Base-by-base conservation (phyloP, 2,888 invertebrate species). In the Drosophila barbarae region DNA sequence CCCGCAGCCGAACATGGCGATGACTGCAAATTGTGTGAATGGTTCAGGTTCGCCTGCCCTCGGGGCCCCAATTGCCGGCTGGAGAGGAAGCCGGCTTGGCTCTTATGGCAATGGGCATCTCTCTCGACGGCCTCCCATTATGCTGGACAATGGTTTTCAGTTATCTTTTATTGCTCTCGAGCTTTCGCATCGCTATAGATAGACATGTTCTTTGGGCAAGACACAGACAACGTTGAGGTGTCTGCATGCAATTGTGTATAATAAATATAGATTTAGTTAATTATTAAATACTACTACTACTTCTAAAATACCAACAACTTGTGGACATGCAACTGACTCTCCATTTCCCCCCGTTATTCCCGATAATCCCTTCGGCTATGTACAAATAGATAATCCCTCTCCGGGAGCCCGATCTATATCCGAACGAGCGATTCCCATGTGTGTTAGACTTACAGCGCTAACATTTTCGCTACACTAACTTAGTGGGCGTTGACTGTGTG, bases 161-260 rank as follows among this genome's bases (percentile, higher is more conserved):
- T 76, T 55, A 64, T 69, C 81, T 78, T 75, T 73, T 76, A 85
- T 81, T 67, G 68, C 56, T 67, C 38, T 68, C 41, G 52, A 47
- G 64, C 68, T 65, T 65, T 65, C 76, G 76, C 84, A 65, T 73
- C 81, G 71, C 71, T 68, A 71, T 76, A 84, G 74, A 79, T 76
- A 75, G 72, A 78, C 80, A 66, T 86, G 87, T 86, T 87, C 87
- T 87, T 87, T 87, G 87, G 87, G 87, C 88, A 87, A 87, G 88
- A 87, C 77, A 84, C 86, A 81, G 80, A 55, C 63, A 67, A 26
- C 85, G 74, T 76, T 41, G 60, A 56, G 54, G 69, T 79, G 83
- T 76, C 68, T 85, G 84, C 76, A 78, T 78, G 79, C 85, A 70
- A 72, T 74, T 67, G 66, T 76, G 72, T 67, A 73, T 74, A 72